Percentiles rank a stretch among this genome's conserved stretches.
Evolutionary conservation across 1,140 invertebrate species (phyloP).

Genomic region (Drosophila mauritiana): DNA sequence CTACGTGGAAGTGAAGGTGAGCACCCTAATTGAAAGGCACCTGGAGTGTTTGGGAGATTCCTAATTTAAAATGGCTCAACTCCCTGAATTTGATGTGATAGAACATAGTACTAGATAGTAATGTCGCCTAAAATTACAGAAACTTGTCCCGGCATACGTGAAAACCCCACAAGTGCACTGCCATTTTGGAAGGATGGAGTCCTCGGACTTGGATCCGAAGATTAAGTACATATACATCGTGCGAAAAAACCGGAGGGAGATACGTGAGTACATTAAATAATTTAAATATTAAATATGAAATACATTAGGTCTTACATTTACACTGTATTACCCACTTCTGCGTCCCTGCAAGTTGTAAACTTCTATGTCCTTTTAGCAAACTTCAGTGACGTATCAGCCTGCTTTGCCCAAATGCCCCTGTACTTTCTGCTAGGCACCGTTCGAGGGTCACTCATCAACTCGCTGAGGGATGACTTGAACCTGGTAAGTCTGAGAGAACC

Average conservation of each 20-base stretch:
- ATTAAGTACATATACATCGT: slow-evolving; percentile 89
- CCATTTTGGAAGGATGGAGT: slow-evolving; percentile 87
- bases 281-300: not conserved
- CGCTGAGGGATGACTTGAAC: slow-evolving; percentile 85
- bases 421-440: slow-evolving; percentile 88
- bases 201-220: slow-evolving; percentile 84
- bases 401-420: slow-evolving; percentile 87
- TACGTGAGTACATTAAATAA: slow-evolving; percentile 63
- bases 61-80: slow-evolving; percentile 17
- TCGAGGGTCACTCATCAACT: slow-evolving; percentile 86
- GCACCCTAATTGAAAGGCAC: slow-evolving; percentile 19
- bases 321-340: not conserved
- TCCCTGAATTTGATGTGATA: not conserved
- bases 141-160: slow-evolving; percentile 84
- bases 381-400: slow-evolving; percentile 85
- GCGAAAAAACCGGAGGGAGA: slow-evolving; percentile 87
- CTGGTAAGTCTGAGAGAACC: slow-evolving; percentile 64
- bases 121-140: slow-evolving; percentile 50
- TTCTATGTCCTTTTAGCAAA: slow-evolving; percentile 48
- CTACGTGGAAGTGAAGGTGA: slow-evolving; percentile 82
- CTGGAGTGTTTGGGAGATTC: not conserved
- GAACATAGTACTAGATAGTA: not conserved
- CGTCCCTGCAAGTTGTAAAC: slow-evolving; percentile 1
- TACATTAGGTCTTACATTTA: too few relatives aligned
- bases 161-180: slow-evolving; percentile 88